Base-by-base conservation (phyloP, 2,888 invertebrate species). In the Neoascia interrupta region DNA sequence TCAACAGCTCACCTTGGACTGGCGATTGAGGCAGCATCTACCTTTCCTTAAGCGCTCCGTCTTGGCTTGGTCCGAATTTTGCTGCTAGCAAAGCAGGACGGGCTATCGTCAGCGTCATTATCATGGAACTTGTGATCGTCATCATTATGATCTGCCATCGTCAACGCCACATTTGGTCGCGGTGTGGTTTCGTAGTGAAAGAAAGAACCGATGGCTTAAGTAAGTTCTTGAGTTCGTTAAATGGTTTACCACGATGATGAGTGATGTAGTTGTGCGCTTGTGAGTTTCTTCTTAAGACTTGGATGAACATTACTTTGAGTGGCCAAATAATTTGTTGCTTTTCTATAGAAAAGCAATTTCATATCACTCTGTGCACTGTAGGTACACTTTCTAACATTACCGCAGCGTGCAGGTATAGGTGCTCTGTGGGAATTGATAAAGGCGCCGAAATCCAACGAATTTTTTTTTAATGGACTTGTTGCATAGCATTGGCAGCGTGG, bases 1-100 rank as follows among this genome's bases (percentile, higher is more conserved):
- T 85, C 87, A 84, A 87, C 84, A 82, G 87, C 84, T 87, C 85
- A 85, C 86, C 85, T 86, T 86, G 84, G 84, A 87, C 87, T 87
- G 87, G 84, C 84, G 82, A 83, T 83, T 75, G 83, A 84, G 84
- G 83, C 85, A 85, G 84, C 84, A 83, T 84, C 86, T 84, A 86
- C 85, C 86, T 86, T 87, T 86, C 84, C 86, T 87, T 87, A 85
- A 86, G 86, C 86, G 84, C 83, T 86, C 8, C 73, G 53, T 49
- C 54, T 73, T 56, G 45, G 41, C 23, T 41, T 47, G 21, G 53
- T 53, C 53, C 18, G 47, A 45, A 47, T 75, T 28, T 41, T 39
- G 56, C 37, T 72, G 43, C 28, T 31, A 21, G 61, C 61, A 68
- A 49, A 69, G 56, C 69, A 56, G 79, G 79, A 73, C 73, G 41